Percentiles rank a stretch among this genome's conserved stretches.
These are phyloP conservation scores for Oophaga sylvatica DNA, from an alignment of 2,797 vertebrate species.

Conservation along the genomic window DNA sequence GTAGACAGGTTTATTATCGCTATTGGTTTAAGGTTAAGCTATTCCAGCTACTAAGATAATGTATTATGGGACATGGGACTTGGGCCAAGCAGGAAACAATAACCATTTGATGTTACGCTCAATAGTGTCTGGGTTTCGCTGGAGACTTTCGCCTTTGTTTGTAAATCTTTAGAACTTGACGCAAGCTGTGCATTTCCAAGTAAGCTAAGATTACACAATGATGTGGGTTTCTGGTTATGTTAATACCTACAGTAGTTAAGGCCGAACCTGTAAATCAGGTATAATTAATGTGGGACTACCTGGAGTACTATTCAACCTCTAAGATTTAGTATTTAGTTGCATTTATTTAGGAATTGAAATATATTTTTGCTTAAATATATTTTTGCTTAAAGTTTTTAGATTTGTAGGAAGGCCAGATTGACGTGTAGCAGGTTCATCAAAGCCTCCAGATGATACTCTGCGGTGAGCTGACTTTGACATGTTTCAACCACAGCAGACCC, in stretches of 20 bases:
- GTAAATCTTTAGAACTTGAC: constrained; percentile 14
- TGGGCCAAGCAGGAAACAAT: constrained; percentile 54
- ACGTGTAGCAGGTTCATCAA: too few species aligned
- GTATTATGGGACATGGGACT: constrained; percentile 32
- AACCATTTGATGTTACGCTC: constrained; percentile 33
- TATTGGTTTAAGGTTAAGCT: constrained; percentile 52
- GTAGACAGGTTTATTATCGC: constrained; percentile 32
- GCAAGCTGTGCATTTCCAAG: constrained; percentile 8
- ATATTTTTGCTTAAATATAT: too few species aligned
- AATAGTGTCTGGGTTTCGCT: constrained; percentile 39
- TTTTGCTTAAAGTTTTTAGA: too few species aligned
- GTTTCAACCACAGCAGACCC: not conserved
- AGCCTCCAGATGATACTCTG: not conserved
- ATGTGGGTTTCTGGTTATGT: constrained; percentile 8
- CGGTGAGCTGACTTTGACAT: not conserved
- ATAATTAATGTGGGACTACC: constrained; percentile 21
- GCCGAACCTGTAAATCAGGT: not conserved
- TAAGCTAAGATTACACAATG: constrained; percentile 11
- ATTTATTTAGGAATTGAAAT: too few species aligned
- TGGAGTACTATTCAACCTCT: not conserved
- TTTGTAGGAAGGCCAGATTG: too few species aligned
- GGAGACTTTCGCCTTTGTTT: constrained; percentile 33
- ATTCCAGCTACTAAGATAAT: constrained; percentile 25
- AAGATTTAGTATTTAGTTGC: not conserved
- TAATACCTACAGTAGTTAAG: constrained; percentile 21